Percentiles rank a stretch among this genome's conserved stretches.
Conservation (phyloP, 2,888 invertebrate species). For the Thelaira solivaga region DNA sequence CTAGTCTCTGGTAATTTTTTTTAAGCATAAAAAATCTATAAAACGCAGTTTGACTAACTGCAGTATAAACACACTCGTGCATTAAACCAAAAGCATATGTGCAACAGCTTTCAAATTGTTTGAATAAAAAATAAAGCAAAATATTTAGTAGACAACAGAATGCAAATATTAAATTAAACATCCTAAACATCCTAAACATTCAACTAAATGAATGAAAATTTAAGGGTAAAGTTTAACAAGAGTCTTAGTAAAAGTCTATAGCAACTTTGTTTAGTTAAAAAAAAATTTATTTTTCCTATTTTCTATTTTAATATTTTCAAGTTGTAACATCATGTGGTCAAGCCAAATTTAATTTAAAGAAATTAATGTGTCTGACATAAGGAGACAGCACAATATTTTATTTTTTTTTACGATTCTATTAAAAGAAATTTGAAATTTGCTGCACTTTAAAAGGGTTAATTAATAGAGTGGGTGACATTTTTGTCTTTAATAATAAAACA, state of each 20-base stretch:
- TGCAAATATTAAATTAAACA: too few relatives aligned
- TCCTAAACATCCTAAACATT: too few relatives aligned
- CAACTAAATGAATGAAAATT: too few relatives aligned
- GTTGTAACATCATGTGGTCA: constrained; percentile 46
- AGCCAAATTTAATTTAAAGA: constrained; percentile 45
- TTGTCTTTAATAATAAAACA: not conserved
- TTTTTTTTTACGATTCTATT: not conserved
- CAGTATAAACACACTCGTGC: too few relatives aligned
- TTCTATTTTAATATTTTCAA: constrained; percentile 5
- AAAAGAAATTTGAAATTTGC: not conserved
- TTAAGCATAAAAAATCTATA: too few relatives aligned
- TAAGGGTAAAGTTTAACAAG: constrained; percentile 7
- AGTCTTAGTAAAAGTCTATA: constrained; percentile 18
- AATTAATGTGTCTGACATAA: constrained; percentile 26
- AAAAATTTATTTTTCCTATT: constrained; percentile 11
- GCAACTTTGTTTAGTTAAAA: not conserved
- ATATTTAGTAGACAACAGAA: too few relatives aligned
- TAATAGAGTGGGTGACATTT: constrained; percentile 44
- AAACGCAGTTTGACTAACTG: too few relatives aligned
- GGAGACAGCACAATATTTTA: not conserved
- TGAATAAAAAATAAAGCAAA: too few relatives aligned
- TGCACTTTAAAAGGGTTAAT: constrained; percentile 36
- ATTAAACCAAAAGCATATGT: too few relatives aligned
- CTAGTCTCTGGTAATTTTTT: too few relatives aligned
- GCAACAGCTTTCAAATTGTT: too few relatives aligned